A percentile compares a stretch with the other conserved stretches of the same genome.
Conservation (phyloP, 2,113 vertebrate genomes). For the Brienomyrus longianalis region DNA sequence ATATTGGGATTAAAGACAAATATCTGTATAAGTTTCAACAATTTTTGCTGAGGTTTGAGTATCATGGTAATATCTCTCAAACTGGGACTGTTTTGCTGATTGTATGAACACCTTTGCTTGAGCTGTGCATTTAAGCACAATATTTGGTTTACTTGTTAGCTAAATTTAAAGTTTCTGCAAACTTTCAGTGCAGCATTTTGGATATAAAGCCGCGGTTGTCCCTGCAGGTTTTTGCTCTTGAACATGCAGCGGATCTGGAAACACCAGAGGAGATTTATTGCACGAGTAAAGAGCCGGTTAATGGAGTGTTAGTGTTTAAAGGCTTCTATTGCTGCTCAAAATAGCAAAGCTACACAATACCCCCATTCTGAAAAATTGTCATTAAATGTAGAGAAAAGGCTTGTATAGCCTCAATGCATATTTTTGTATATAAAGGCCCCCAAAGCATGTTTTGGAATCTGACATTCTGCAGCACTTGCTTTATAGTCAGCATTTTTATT, state of each 20-base stretch:
- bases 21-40: conserved; percentile 4
- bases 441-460: neutral
- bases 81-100: neutral
- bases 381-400: neutral
- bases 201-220: neutral
- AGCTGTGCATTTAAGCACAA: neutral
- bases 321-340: neutral
- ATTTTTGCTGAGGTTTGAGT: neutral
- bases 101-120: conserved; percentile 7
- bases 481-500: neutral
- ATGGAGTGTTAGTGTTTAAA: neutral
- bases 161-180: conserved; percentile 17
- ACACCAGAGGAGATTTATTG: neutral
- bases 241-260: neutral
- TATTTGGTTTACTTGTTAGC: neutral
- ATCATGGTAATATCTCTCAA: neutral
- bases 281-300: neutral
- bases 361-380: neutral
- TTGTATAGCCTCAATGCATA: neutral
- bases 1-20: neutral
- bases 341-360: neutral
- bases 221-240: neutral
- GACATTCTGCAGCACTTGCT: neutral
- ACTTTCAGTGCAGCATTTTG: neutral
- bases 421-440: neutral